Base-by-base conservation (phyloP, 1,140 invertebrate species). In the Drosophila elegans region DNA sequence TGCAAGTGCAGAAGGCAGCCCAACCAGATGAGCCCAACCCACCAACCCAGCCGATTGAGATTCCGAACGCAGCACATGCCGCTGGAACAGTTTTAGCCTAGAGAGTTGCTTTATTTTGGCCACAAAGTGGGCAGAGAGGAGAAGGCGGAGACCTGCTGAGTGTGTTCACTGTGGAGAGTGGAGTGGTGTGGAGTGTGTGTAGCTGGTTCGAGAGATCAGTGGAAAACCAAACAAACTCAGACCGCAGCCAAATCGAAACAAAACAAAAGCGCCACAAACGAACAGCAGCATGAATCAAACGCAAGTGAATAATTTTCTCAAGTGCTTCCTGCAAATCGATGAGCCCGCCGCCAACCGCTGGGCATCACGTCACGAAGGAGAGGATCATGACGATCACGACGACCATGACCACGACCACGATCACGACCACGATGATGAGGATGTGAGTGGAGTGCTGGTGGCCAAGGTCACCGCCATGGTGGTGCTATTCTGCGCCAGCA, bases 401-500 rank as follows among this genome's bases (percentile, higher is more conserved):
- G 81, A 84, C 78, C 67, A 92, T 21, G 72, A 80, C 34, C 62
- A 80, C 5, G 85, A 92, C 60, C 38, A 93, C 80, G 80, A 85
- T 1, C 55, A 83, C 60, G 41, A 93, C 79, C 80, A 85, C 1
- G 60, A 83, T 25, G 71, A 74, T 78, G 32, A 80, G 84, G 77
- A 63, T 89, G 68, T 53, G 80, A 85, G 77, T 91, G 11, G 93
- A 1, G 42, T 95, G 10, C 76, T 94, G 11, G 77, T 92, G 2
- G 96, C 96, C 0, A 97, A 97, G 93, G 94, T 94, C 9, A 94
- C 96, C 3, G 95, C 96, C 3, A 97, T 97, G 95, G 91, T 94
- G 3, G 93, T 95, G 27, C 93, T 97, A 2, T 96, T 96, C 69
- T 80, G 91, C 2, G 94, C 96, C 41, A 96, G 96, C 11, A 94